phyloP scores from a whole-genome alignment of 2,888 invertebrate species.

The Cerastoderma edule region DNA sequence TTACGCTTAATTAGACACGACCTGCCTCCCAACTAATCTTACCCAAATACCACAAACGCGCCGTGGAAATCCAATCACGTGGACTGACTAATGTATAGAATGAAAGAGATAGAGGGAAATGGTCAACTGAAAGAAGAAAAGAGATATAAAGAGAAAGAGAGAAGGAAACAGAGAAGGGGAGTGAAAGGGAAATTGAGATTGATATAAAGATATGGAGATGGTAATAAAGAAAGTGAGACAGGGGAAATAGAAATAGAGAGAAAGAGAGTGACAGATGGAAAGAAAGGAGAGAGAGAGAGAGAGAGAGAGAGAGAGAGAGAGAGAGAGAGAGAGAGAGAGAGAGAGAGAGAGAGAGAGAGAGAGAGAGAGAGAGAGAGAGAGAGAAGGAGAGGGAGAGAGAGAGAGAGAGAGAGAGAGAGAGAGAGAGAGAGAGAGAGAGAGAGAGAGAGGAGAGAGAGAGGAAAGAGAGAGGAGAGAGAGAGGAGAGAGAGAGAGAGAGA shows the following conservation, averaged over 20 bases:
- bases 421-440: background rate
- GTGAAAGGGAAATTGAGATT: background rate
- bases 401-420: background rate
- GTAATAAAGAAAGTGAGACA: background rate
- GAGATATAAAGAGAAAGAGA: background rate
- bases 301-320: background rate
- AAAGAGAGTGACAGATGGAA: background rate
- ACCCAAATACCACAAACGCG: no score
- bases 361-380: background rate
- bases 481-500: background rate
- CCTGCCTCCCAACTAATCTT: no score
- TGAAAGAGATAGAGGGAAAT: no score
- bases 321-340: background rate
- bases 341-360: background rate
- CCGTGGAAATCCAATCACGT: no score
- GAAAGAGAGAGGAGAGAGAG: background rate
- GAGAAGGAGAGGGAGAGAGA: background rate
- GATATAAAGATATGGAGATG: background rate
- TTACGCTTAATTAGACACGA: no score
- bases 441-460: background rate
- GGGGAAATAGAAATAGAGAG: background rate
- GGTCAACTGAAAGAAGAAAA: no score
- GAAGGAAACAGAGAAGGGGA: background rate
- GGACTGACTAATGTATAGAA: no score
- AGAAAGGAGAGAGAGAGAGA: background rate